Evolutionary conservation across 35 echinoderm and acorn worm species (phyloP).

Genomic region (Nesometra sesokonis): DNA sequence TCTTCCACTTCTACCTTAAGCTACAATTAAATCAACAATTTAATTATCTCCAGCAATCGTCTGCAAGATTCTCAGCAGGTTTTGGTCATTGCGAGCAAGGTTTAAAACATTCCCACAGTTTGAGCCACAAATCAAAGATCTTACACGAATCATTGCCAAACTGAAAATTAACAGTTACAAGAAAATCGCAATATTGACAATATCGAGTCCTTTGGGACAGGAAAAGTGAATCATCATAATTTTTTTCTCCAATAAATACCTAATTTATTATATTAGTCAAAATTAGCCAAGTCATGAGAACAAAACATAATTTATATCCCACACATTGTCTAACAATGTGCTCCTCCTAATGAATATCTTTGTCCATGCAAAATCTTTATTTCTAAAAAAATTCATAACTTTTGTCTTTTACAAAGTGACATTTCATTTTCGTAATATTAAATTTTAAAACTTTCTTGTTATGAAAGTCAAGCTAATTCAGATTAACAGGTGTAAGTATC

Average conservation of each 20-base stretch:
- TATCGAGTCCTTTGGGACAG: not conserved
- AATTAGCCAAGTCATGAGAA: not conserved
- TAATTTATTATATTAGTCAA: not conserved
- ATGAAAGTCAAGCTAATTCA: not conserved
- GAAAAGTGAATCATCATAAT: not conserved
- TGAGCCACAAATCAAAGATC: not conserved
- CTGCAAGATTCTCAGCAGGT: no score
- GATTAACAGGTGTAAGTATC: not conserved
- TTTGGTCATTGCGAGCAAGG: no score
- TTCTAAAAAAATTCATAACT: no score
- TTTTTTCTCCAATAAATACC: not conserved
- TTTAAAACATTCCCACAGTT: not conserved
- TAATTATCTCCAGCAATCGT: no score
- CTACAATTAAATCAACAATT: no score
- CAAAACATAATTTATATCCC: not conserved
- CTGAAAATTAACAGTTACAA: not conserved
- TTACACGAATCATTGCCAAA: not conserved
- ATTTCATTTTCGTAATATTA: no score
- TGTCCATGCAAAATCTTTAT: no score
- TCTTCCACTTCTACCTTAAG: no score
- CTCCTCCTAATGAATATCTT: no score
- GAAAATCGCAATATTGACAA: not conserved
- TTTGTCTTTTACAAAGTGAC: no score
- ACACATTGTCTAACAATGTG: no score
- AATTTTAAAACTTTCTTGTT: not conserved